These are phyloP conservation scores for Machaerirhynchus nigripectus DNA, from an alignment of 2,113 vertebrate genomes.

Conservation along the genomic window DNA sequence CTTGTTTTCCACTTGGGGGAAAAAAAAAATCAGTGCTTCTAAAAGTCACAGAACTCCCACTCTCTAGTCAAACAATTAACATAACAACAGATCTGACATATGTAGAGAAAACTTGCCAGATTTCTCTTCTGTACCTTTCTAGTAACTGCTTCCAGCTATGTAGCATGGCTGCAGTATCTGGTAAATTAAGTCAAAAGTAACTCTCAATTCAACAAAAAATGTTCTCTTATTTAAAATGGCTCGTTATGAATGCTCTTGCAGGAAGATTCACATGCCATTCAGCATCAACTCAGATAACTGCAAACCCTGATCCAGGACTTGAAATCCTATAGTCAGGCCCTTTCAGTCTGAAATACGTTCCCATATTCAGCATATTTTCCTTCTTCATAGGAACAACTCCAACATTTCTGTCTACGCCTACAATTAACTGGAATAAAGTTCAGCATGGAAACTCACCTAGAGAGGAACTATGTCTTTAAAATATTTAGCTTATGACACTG, in stretches of 20 bases:
- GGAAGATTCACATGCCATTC: not conserved
- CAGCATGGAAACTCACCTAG: conserved; percentile 1
- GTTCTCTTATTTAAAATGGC: not conserved
- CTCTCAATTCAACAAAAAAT: not conserved
- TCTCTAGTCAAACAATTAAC: not conserved
- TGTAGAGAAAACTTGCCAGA: not conserved
- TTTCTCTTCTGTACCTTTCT: conserved; percentile 10
- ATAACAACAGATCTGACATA: not conserved
- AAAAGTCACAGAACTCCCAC: not conserved
- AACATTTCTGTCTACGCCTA: conserved; percentile 16
- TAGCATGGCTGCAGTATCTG: not conserved
- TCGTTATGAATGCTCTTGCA: not conserved
- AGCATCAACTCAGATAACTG: not conserved
- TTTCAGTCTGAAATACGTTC: not conserved
- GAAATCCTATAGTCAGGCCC: not conserved
- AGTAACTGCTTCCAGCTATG: not conserved
- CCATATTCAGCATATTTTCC: not conserved
- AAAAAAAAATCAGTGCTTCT: not conserved
- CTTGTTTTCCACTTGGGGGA: not conserved
- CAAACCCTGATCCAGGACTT: not conserved
- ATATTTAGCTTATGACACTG: not conserved
- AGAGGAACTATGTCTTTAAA: not conserved
- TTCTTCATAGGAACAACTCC: not conserved
- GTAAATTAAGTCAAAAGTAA: not conserved
- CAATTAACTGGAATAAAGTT: conserved; percentile 33